Conservation (phyloP, 2,113 vertebrate genomes). For the Dendropsophus ebraccatus region DNA sequence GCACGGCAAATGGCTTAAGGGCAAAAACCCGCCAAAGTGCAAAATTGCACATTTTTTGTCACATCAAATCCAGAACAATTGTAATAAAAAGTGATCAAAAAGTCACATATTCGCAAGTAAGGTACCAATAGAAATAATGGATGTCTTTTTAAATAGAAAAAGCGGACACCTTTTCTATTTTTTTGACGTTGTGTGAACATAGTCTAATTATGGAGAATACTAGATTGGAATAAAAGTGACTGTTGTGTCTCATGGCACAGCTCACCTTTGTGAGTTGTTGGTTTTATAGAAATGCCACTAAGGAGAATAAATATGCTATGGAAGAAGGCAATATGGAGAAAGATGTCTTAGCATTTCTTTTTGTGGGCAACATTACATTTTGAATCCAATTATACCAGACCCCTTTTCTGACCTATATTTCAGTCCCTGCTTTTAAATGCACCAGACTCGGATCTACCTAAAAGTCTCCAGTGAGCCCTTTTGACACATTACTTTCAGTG, state of each 20-base stretch:
- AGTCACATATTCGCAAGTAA: too few relatives aligned
- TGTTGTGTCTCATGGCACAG: conserved; percentile 16
- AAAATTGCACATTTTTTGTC: too few relatives aligned
- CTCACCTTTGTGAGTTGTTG: conserved; percentile 15
- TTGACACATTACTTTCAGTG: conserved; percentile 58
- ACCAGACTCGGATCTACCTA: conserved; percentile 50
- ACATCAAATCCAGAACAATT: too few relatives aligned
- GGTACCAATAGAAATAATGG: too few relatives aligned
- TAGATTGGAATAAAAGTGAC: background rate
- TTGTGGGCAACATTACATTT: conserved; percentile 42
- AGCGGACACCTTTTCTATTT: too few relatives aligned
- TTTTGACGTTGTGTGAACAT: too few relatives aligned
- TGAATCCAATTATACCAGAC: conserved; percentile 53
- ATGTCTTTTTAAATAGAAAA: too few relatives aligned
- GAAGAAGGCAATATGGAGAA: conserved; percentile 33
- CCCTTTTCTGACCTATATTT: conserved; percentile 55
- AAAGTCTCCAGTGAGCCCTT: conserved; percentile 53
- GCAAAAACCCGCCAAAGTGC: too few relatives aligned
- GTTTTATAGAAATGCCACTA: background rate
- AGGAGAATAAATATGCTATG: conserved; percentile 35
- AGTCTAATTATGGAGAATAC: background rate
- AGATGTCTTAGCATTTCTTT: conserved; percentile 36
- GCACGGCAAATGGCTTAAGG: too few relatives aligned
- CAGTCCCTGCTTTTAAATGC: conserved; percentile 50
- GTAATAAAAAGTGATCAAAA: too few relatives aligned